phyloP scores from a whole-genome alignment of 2,113 vertebrate genomes.

The Solenodon paradoxus region DNA sequence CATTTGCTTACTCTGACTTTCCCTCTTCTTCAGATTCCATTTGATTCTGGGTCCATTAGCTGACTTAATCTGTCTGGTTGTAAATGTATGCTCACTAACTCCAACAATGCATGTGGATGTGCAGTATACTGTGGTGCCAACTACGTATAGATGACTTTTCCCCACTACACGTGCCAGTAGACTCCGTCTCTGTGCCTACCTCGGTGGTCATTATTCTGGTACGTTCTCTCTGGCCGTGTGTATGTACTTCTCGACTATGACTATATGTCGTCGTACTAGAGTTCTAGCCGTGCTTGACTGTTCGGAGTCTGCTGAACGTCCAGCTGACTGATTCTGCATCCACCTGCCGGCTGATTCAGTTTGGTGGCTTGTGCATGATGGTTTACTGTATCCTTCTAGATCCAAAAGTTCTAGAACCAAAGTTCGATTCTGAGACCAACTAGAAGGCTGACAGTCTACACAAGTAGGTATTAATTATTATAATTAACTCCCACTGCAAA shows the following conservation, averaged over 20 bases:
- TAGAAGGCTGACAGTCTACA: neutral
- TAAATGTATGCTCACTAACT: neutral
- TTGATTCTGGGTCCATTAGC: neutral
- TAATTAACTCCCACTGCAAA: neutral
- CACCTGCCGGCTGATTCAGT: neutral
- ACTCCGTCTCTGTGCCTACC: slow-evolving; percentile 12
- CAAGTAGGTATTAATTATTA: neutral
- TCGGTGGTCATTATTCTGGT: slow-evolving; percentile 1
- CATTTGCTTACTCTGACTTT: slow-evolving; percentile 9
- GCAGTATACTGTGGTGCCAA: neutral
- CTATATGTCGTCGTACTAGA: neutral
- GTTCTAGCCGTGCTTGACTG: neutral
- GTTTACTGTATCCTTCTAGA: neutral
- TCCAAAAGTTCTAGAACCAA: too few relatives aligned
- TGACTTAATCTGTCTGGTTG: neutral
- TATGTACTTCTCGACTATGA: neutral
- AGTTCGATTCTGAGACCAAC: slow-evolving; percentile 26
- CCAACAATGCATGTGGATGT: neutral
- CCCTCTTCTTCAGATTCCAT: slow-evolving; percentile 11
- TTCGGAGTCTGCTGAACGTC: neutral
- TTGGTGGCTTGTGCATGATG: neutral
- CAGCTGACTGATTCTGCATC: neutral
- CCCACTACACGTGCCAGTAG: neutral
- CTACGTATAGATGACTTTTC: neutral
- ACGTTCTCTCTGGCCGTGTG: slow-evolving; percentile 10